Conservation (phyloP, 2,113 vertebrate species). For the Catharus fuscescens region DNA sequence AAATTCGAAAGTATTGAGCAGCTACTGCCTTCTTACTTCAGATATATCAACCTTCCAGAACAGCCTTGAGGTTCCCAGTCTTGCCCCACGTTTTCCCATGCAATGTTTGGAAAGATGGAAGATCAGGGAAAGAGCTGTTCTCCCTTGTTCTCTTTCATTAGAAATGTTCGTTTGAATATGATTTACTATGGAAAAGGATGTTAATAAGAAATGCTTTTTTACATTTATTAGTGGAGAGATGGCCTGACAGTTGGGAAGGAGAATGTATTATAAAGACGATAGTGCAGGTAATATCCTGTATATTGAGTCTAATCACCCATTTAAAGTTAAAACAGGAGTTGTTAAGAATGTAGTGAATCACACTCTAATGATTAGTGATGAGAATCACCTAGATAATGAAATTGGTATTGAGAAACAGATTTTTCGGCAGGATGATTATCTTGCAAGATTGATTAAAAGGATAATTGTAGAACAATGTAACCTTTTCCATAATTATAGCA, state of each 20-base stretch:
- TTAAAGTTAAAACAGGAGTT: conserved; percentile 83
- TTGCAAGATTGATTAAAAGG: conserved; percentile 80
- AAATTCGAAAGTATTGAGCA: background rate
- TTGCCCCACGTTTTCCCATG: background rate
- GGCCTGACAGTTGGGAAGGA: conserved; percentile 70
- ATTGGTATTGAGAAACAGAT: conserved; percentile 83
- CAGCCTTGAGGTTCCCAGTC: background rate
- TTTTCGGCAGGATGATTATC: conserved; percentile 83
- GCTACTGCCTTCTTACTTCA: background rate
- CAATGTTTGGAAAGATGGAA: conserved; percentile 43
- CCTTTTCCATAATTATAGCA: conserved; percentile 76
- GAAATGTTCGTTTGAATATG: conserved; percentile 73
- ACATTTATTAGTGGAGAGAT: conserved; percentile 74
- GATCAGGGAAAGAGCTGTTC: background rate
- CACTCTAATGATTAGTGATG: conserved; percentile 81
- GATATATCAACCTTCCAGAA: background rate
- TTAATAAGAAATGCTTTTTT: conserved; percentile 75
- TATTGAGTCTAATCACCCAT: conserved; percentile 84
- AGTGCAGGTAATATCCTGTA: conserved; percentile 81
- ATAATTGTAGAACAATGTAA: conserved; percentile 84
- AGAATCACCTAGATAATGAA: conserved; percentile 85
- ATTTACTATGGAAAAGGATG: conserved; percentile 70
- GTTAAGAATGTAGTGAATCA: conserved; percentile 81
- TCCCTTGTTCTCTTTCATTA: conserved; percentile 48
- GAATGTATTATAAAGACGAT: conserved; percentile 78